These are phyloP conservation scores for Todus mexicanus DNA, from an alignment of 2,797 vertebrate genomes.

Conservation along the genomic window DNA sequence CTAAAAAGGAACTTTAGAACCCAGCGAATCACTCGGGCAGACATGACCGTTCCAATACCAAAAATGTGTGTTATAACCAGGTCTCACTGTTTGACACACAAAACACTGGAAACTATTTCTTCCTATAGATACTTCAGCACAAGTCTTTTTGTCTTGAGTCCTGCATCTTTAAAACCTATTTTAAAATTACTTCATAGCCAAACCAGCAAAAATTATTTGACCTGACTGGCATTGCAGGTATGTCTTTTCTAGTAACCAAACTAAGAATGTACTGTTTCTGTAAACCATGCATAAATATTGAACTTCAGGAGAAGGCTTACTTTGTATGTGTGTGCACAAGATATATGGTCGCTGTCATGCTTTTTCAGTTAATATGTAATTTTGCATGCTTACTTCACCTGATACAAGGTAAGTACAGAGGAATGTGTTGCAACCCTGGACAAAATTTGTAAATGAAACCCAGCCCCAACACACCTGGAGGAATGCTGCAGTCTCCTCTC, in stretches of 20 bases:
- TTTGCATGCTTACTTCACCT: neutral
- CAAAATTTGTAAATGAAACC: constrained; percentile 21
- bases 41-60: neutral
- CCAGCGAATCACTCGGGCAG: neutral
- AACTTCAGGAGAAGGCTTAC: neutral
- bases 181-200: neutral
- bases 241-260: neutral
- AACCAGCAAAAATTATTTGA: neutral
- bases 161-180: neutral
- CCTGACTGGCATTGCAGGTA: neutral
- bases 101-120: neutral
- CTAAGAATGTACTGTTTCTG: neutral
- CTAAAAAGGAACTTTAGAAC: neutral
- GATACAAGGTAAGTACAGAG: neutral
- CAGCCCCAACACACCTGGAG: constrained; percentile 29
- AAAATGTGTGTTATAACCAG: neutral
- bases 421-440: constrained; percentile 7
- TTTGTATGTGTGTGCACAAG: neutral
- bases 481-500: constrained; percentile 14
- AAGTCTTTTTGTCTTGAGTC: neutral
- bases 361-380: neutral
- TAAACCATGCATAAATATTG: neutral
- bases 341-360: neutral
- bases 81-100: neutral
- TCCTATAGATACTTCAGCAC: neutral